Base-by-base conservation (phyloP, 2,797 vertebrate genomes). In the Moxostoma hubbsi region DNA sequence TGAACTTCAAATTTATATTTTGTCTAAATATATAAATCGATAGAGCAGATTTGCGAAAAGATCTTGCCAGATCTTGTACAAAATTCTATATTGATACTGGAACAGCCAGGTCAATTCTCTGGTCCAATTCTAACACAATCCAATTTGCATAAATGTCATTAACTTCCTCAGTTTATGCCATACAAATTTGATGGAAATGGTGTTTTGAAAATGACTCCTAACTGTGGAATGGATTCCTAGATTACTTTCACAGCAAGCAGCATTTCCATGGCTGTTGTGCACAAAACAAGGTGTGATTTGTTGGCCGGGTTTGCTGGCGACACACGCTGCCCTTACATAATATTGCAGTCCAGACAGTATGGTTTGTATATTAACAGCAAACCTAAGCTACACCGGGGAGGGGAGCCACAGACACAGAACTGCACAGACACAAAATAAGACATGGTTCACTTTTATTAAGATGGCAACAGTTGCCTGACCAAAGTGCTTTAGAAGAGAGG, bases 111-210 rank as follows among this genome's bases (percentile, higher is more conserved):
- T 62, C 82, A 79, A 49, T 63, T 75, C 63, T 66, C 77, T 66
- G 76, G 86, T 82, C 80, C 85, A 86, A 82, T 74, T 87, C 75
- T 24, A 72, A 82, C 82, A 78, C 10, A n/a, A 45, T 67, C 12
- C 15, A 62, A 87, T 90, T 86, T 85, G 84, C 89, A 90, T 90
- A 84, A 91, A 88, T 89, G 86, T 89, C 75, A 90, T 91, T 90
- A 90, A 84, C 77, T 80, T 75, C 58, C 16, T 54, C 70, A 43
- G 54, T 67, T 59, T 68, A 78, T 49, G 43, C 64, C 50, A 24
- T 80, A 81, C 69, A 85, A 79, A 72, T 77, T 82, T 86, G 86
- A 86, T 88, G 85, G 85, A 86, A 90, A 89, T 85, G 82, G 67
- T 71, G 83, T 85, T 83, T 86, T 81, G 80, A 81, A 87, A 82